A percentile compares a stretch with the other conserved stretches of the same genome.
Conservation (phyloP, 2,797 vertebrate species). For the Brachyalestes nurse region DNA sequence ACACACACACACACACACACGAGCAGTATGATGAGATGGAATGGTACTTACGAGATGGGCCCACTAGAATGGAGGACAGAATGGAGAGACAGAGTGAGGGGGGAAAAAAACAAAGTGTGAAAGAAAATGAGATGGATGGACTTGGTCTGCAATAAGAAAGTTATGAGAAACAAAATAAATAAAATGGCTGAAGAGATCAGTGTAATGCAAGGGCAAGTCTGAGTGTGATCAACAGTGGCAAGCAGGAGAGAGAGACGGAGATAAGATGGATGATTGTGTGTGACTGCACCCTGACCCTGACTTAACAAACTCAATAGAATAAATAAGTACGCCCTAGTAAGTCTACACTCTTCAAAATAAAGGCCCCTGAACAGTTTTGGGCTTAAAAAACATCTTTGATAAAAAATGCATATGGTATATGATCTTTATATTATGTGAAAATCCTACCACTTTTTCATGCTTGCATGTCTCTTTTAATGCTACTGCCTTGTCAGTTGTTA, state of each 20-base stretch:
- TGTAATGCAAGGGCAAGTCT: slow-evolving; percentile 21
- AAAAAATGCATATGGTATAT: too few species aligned
- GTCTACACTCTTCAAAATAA: background rate
- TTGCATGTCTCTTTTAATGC: too few species aligned
- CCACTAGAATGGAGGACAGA: slow-evolving; percentile 71
- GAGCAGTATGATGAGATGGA: slow-evolving; percentile 75
- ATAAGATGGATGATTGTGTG: slow-evolving; percentile 19
- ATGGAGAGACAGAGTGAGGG: slow-evolving; percentile 61
- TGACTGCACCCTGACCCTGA: slow-evolving; percentile 18
- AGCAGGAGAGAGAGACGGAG: background rate
- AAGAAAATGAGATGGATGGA: slow-evolving; percentile 64
- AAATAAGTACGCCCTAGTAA: background rate
- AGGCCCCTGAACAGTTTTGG: background rate
- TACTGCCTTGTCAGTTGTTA: too few species aligned
- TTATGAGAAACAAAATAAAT: slow-evolving; percentile 8
- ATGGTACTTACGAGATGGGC: slow-evolving; percentile 87
- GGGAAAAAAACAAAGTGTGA: slow-evolving; percentile 56
- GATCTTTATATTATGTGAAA: too few species aligned
- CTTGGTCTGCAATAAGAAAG: slow-evolving; percentile 34
- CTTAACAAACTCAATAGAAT: slow-evolving; percentile 13
- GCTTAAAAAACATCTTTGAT: background rate
- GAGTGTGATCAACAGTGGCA: slow-evolving; percentile 1
- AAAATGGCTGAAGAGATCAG: slow-evolving; percentile 34
- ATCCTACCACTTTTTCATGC: too few species aligned
- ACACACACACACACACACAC: slow-evolving; percentile 41